phyloP scores from a whole-genome alignment of 2,888 invertebrate species.

The Tachystola acroxantha region DNA sequence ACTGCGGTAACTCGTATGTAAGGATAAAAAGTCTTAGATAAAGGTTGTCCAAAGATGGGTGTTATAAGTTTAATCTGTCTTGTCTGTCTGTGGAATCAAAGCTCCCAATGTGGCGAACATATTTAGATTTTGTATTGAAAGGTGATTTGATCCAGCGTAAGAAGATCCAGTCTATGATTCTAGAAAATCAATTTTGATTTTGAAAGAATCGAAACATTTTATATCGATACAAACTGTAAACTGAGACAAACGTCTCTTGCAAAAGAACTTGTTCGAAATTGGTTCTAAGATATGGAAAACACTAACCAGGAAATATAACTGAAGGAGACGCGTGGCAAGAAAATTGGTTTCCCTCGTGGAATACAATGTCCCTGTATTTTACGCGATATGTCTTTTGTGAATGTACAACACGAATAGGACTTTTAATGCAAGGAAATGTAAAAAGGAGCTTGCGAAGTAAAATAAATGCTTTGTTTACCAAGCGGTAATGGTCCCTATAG shows the following conservation, averaged over 20 bases:
- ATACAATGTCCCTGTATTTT: constrained; percentile 18
- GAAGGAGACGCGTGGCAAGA: constrained; percentile 17
- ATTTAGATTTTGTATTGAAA: no score
- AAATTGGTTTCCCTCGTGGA: constrained; percentile 22
- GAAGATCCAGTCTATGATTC: no score
- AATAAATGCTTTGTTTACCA: background rate
- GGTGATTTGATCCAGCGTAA: no score
- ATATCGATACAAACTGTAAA: constrained; percentile 1
- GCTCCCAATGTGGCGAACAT: no score
- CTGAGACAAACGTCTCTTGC: constrained; percentile 5
- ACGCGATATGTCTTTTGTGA: constrained; percentile 15
- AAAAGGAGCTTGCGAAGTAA: background rate
- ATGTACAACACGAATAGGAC: constrained; percentile 8
- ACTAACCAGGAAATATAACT: constrained; percentile 15
- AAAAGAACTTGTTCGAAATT: constrained; percentile 11
- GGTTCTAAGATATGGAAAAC: constrained; percentile 13
- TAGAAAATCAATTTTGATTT: no score
- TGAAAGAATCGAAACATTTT: background rate
- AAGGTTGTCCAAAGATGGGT: no score
- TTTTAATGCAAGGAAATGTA: constrained; percentile 13
- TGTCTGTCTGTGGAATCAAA: no score
- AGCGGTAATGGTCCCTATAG: no score
- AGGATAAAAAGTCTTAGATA: no score
- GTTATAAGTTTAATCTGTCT: no score
- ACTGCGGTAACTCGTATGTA: no score